phyloP scores from a whole-genome alignment of 2,797 vertebrate species.

The Heteromormyrus szaboi region DNA sequence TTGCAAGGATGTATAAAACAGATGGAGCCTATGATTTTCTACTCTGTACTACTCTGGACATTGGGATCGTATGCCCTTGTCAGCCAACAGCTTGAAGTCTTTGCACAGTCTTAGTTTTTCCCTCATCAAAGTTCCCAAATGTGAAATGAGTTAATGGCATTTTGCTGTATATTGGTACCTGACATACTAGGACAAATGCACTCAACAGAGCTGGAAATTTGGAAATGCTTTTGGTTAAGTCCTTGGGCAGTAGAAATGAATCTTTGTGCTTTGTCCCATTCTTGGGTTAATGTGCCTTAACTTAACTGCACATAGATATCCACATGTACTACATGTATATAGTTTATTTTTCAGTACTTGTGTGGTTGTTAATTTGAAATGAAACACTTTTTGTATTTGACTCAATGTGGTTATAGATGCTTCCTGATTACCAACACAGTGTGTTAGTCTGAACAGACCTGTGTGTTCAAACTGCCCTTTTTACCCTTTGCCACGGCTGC shows the following conservation, averaged over 20 bases:
- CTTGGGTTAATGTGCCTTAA: constrained; percentile 39
- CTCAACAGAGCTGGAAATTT: background rate
- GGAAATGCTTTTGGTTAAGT: background rate
- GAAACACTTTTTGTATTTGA: background rate
- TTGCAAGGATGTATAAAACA: too few relatives aligned
- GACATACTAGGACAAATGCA: background rate
- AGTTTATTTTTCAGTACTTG: background rate
- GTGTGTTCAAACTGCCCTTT: background rate
- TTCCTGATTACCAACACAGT: background rate
- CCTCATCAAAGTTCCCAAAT: background rate
- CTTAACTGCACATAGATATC: background rate
- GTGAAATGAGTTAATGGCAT: background rate
- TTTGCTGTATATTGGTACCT: background rate
- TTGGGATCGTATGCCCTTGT: background rate
- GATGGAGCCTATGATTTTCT: background rate
- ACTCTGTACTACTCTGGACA: background rate
- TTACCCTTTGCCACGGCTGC: background rate
- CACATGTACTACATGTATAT: background rate
- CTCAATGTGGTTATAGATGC: background rate
- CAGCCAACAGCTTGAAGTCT: background rate
- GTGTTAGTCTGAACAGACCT: background rate
- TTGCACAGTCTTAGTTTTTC: background rate
- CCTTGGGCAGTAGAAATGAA: background rate
- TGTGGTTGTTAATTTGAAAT: background rate
- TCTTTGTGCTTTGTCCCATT: background rate